Conservation (phyloP, 2,888 invertebrate species). For the Mechanitis messenoides region DNA sequence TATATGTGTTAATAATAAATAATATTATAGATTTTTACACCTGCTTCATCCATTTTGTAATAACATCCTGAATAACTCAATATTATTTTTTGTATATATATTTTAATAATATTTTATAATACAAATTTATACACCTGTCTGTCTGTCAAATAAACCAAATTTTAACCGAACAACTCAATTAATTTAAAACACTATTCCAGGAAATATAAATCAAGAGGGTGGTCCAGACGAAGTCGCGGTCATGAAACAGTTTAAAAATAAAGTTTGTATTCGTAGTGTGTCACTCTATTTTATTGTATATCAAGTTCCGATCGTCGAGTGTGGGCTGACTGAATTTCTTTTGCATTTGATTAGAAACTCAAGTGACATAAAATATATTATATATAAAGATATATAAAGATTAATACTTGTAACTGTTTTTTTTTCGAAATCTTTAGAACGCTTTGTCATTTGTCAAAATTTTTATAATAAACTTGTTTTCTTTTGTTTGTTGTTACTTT, state of each 20-base stretch:
- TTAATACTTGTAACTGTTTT: too few species aligned
- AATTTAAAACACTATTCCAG: background rate
- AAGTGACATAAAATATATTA: background rate
- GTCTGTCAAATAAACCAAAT: background rate
- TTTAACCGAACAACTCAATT: background rate
- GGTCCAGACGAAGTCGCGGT: conserved; percentile 24
- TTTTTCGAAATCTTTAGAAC: too few species aligned
- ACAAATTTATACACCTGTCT: background rate
- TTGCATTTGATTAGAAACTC: background rate
- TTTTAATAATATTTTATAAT: background rate
- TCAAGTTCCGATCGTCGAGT: conserved; percentile 1
- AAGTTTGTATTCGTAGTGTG: background rate
- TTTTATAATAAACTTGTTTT: too few species aligned
- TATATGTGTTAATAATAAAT: background rate
- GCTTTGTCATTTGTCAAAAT: too few species aligned
- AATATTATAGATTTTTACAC: background rate
- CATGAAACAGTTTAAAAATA: conserved; percentile 21
- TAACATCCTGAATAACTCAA: background rate
- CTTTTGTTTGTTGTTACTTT: too few species aligned
- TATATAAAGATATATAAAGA: background rate
- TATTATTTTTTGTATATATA: background rate
- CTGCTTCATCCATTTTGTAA: background rate
- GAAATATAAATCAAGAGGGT: conserved; percentile 14
- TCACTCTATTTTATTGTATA: conserved; percentile 3
- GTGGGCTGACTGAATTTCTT: background rate